Base-by-base conservation (phyloP, 2,888 invertebrate genomes). In the Ophion costatus region DNA sequence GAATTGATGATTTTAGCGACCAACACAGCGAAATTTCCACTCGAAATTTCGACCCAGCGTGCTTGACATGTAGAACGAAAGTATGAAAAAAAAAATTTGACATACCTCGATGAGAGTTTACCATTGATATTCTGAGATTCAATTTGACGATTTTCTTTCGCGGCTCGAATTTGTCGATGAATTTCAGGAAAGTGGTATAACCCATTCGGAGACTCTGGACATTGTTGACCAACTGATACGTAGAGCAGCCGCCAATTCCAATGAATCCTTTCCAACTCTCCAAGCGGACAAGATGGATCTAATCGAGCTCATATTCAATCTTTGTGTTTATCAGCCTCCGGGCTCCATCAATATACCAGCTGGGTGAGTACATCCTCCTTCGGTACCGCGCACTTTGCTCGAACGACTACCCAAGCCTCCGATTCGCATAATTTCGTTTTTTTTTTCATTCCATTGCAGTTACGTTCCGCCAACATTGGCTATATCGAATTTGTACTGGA, bases 401-500 rank as follows among this genome's bases (percentile, higher is more conserved):
- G 9, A 38, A 38, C 9, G 9, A 38, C 38, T 6, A 38, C 9
- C 38, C 38, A 38, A 38, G 38, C 38, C 7, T 29, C 6, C 38
- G 7, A 1, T 38, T 38, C 1, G 38, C 9, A 38, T 38, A 38
- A 38, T 38, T 38, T 7, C 38, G n/a, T 24, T 0, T 56, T 20
- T 10, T 10, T n/a, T 4, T 78, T 71, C 69, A n/a, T 71, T 82
- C 61, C 57, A 71, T 88, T 88, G 56, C 89, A 96, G 96, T 10
- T 97, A 97, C 93, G 95, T 94, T n/a, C 97, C 98, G 0, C 99
- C 99, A 0, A 96, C 96, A 88, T 94, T 99, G 90, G 98, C 98
- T 1, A 98, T 99, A 90, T 96, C 98, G n/a, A 96, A 96, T 83
- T 94, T 97, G 80, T 99, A 98, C 94, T 99, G 99, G 99, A 98